phyloP scores from a whole-genome alignment of 2,888 invertebrate genomes.

The Rhingia rostrata region DNA sequence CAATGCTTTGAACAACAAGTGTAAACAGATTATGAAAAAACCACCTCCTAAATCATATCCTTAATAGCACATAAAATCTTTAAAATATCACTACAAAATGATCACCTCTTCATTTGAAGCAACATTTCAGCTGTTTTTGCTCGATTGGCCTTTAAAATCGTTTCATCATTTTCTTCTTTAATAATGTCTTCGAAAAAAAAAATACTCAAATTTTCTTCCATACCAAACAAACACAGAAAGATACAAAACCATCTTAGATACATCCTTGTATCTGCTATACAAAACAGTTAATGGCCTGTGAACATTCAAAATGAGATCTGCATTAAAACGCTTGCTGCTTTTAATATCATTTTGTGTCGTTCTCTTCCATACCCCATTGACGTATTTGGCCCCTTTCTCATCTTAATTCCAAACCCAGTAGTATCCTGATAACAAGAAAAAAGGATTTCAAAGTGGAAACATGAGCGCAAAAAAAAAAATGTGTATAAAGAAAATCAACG shows the following conservation, averaged over 20 bases:
- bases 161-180: not conserved
- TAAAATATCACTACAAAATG: not conserved
- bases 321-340: constrained; percentile 72
- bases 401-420: not conserved
- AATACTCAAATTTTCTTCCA: not conserved
- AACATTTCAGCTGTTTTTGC: not conserved
- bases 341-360: constrained; percentile 64
- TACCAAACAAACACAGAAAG: too few relatives aligned
- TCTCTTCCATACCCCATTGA: constrained; percentile 15
- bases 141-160: not conserved
- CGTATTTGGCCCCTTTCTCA: not conserved
- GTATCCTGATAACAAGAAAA: constrained; percentile 51
- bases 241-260: constrained; percentile 31
- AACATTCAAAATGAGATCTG: constrained; percentile 74
- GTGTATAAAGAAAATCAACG: constrained; percentile 11
- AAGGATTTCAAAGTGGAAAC: constrained; percentile 27
- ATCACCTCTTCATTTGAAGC: not conserved
- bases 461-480: not conserved
- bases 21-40: not conserved
- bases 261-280: constrained; percentile 50
- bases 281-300: constrained; percentile 74
- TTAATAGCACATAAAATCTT: not conserved
- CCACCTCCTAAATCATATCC: too few relatives aligned
- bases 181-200: not conserved
- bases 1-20: not conserved